Evolutionary conservation across 1,140 invertebrate species (phyloP), one percentile per base, ranked within the genome.

Genomic region (Drosophila pachea): DNA sequence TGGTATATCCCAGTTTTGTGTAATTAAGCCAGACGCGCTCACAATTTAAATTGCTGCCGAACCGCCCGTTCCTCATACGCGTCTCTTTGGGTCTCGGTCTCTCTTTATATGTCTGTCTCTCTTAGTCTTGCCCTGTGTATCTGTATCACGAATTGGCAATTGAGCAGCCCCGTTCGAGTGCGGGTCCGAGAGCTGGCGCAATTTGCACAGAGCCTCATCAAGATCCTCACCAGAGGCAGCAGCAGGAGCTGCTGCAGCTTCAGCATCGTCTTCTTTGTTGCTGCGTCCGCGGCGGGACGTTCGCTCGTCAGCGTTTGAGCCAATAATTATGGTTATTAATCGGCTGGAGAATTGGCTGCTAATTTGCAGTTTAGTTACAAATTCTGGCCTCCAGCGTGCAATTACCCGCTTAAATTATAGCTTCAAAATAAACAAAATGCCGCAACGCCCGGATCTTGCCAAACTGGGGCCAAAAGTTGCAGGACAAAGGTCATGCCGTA

Each of bases 311-410:
- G 84, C 84, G 84, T 78, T 82, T 87, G 86, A 88, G 86, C 75
- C 79, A 86, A 88, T 90, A 90, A 90, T 90, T 90, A 90, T 90
- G 89, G 89, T 90, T 88, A 90, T 90, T 90, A 90, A 90, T 89
- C 89, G 88, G 76, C 89, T 81, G 76, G 88, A 81, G 87, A 90
- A 90, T 90, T 90, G 89, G 89, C 89, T 90, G 89, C 89, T 90
- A 90, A 90, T 90, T 90, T 89, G 89, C 89, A 90, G 89, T 90
- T 90, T 90, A 90, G 88, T 89, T 89, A 89, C 87, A 90, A 90
- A 89, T 90, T 90, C 86, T 89, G 78, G 84, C 89, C 88, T 74
- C 76, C 76, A 89, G 89, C 89, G 78, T 89, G 81, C 87, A 90
- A 90, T 90, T 90, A 89, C 87, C 63, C 78, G 76, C 73, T 81